Evolutionary conservation across 2,888 invertebrate species (phyloP), one percentile per base, ranked within the genome.

Genomic region (Tortrix viridana): DNA sequence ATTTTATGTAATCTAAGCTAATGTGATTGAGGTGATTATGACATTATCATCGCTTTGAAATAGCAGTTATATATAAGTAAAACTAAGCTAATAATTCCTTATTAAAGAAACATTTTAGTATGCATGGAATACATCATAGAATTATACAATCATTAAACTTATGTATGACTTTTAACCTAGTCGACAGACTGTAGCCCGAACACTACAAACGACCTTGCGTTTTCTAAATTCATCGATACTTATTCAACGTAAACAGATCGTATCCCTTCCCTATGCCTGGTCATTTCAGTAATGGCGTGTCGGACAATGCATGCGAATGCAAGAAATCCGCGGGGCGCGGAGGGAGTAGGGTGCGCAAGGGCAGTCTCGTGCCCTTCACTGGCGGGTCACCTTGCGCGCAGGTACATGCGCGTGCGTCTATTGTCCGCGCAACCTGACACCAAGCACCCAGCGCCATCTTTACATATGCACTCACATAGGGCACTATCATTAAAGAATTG

Each of bases 371-470:
- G 91, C 91, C 91, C 91, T 91, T 91, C 86, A 81, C 75, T 75
- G 72, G 73, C 69, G 77, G 90, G 89, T 89, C 90, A 89, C 90
- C 90, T 90, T 90, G 86, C 80, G 86, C 80, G 76, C 86, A 85
- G 86, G 88, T 88, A 86, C 88, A 81, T 81, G 85, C 86, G 86
- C 88, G 84, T 86, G 87, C 85, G 81, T 82, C 90, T 89, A 89
- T 90, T 90, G 88, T 87, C 80, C 77, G 82, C 78, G 80, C 85
- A 88, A 87, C 84, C 88, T 82, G 84, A 86, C 85, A 86, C 87
- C 82, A 74, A 70, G 67, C 65, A 62, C 65, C 67, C 69, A 63
- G 69, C 38, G 53, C 68, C 73, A 74, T 74, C 71, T 71, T 75
- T n/a, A 75, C 71, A 74, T 20, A n/a, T 20, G 18, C 55, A 2